Evolutionary conservation across 2,888 invertebrate genomes (phyloP), one percentile per base, ranked within the genome.

Genomic region (Morinoia aosen): DNA sequence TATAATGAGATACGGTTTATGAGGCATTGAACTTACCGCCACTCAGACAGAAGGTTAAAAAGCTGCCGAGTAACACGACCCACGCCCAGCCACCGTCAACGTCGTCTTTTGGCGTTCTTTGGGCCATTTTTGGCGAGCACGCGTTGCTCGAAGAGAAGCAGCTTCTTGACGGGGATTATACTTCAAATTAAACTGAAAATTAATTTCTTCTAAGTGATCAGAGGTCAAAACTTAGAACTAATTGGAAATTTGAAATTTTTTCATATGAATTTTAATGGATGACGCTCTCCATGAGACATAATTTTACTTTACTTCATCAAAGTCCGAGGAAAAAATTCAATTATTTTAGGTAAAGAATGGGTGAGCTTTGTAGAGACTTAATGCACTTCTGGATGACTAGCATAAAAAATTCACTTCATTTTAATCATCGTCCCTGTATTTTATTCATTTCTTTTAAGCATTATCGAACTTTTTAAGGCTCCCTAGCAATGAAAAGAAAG

Each of bases 61-160:
- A 97, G 40, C 96, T 95, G 14, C 96, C 96, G 10, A 96, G 19
- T 25, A 97, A 96, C 12, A 97, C 96, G 14, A 97, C 95, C 97
- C 97, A 97, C 0, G 97, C 97, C 97, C 97, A 97, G 40, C 97
- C 97, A 16, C 96, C 96, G 95, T 97, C 97, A 14, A 97, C 96
- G 95, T 97, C 96, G 76, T 76, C 33, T 33, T 33, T 76, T 16
- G 11, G 96, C 96, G 56, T 95, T 95, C 11, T 58, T 33, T 57
- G 48, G 88, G 90, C 95, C 90, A 39, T 19, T 33, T 58, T 11
- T 91, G 33, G 56, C 39, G 10, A 16, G 76, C 25, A 76, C 76
- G 33, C 48, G 57, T 16, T 88, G 58, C 57, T 19, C 76, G 19
- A 33, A 76, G 76, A 16, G 76, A 48, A 5, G 48, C 48, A 48